phyloP scores from a whole-genome alignment of 2,888 invertebrate species.

The Dyspetes luteomarginatus region DNA sequence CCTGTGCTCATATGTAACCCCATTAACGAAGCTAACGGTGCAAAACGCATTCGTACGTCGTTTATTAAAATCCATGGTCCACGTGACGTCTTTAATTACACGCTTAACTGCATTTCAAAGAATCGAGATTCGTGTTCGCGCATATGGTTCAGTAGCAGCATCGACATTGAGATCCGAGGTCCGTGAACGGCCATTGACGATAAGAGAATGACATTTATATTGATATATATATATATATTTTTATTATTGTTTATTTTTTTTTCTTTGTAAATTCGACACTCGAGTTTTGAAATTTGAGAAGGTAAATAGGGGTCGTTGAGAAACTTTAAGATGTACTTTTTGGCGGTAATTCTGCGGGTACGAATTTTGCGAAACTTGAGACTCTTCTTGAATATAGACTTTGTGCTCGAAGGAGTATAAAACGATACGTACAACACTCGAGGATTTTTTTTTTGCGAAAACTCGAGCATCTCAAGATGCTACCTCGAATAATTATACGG shows the following conservation, averaged over 20 bases:
- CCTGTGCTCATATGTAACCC: not conserved
- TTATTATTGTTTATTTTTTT: not conserved
- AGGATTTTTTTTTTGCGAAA: conserved; percentile 12
- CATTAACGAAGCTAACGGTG: conserved; percentile 41
- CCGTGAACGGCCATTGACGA: not conserved
- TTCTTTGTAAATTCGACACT: not conserved
- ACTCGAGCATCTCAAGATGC: not conserved
- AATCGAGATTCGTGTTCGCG: conserved; percentile 26
- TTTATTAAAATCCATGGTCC: not conserved
- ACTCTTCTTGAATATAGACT: not conserved
- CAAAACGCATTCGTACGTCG: conserved; percentile 45
- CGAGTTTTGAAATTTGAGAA: conserved; percentile 36
- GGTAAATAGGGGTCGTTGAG: conserved; percentile 31
- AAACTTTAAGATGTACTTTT: not conserved
- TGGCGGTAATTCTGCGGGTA: conserved; percentile 24
- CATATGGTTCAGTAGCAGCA: conserved; percentile 15
- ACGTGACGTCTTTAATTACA: conserved; percentile 29
- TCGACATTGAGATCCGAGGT: not conserved
- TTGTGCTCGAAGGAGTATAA: not conserved
- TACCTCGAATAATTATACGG: not conserved
- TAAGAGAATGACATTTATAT: not conserved
- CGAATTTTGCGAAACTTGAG: not conserved
- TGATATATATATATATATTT: not conserved
- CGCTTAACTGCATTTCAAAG: conserved; percentile 9
- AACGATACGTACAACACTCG: conserved; percentile 32